Percentiles rank a stretch among this genome's conserved stretches.
Conservation (phyloP, 2,797 vertebrate genomes). For the Phoebastria nigripes region DNA sequence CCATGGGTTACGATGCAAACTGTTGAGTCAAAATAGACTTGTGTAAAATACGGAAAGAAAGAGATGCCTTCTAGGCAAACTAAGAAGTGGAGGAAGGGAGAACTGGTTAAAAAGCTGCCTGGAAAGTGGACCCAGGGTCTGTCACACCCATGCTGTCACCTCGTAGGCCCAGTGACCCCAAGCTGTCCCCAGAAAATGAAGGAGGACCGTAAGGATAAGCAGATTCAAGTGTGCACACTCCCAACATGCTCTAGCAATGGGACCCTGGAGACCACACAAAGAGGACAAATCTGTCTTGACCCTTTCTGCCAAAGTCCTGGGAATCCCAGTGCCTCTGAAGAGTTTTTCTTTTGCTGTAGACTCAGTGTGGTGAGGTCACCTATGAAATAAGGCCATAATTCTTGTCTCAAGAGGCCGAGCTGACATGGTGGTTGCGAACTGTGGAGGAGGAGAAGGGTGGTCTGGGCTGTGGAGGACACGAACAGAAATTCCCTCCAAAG, state of each 20-base stretch:
- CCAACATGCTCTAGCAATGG: not conserved
- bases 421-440: too few relatives aligned
- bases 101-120: not conserved
- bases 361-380: not conserved
- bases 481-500: not conserved
- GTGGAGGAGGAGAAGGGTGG: not conserved
- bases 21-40: not conserved
- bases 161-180: too few relatives aligned
- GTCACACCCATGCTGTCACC: too few relatives aligned
- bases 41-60: not conserved
- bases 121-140: not conserved
- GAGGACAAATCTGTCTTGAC: not conserved
- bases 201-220: not conserved
- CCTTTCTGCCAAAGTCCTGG: not conserved
- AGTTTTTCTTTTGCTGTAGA: not conserved
- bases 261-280: not conserved
- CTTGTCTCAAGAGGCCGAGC: not conserved
- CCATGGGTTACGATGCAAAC: not conserved
- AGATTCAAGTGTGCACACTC: not conserved
- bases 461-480: not conserved
- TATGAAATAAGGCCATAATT: not conserved
- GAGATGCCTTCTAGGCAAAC: not conserved
- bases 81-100: not conserved
- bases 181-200: not conserved
- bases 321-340: not conserved